Conservation (phyloP, 2,888 invertebrate species). For the Caenorhabditis sp. region DNA sequence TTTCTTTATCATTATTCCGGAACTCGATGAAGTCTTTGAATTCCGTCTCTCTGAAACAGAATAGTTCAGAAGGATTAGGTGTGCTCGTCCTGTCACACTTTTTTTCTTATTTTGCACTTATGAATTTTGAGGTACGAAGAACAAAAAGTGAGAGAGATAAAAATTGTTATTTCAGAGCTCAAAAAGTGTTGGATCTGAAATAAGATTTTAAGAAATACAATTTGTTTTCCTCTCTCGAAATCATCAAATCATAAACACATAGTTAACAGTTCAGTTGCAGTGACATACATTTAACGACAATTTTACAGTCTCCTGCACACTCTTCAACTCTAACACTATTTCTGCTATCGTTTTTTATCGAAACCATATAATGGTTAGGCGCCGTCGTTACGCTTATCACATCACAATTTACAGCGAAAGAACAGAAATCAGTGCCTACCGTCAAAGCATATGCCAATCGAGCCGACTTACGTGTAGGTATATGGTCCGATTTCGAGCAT, state of each 20-base stretch:
- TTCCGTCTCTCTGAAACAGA: slow-evolving; percentile 73
- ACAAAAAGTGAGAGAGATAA: slow-evolving; percentile 35
- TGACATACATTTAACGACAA: slow-evolving; percentile 24
- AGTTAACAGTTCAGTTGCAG: slow-evolving; percentile 14
- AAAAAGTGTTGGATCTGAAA: not conserved
- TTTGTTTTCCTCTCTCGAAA: no score
- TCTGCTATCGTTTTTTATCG: not conserved
- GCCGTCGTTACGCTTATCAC: slow-evolving; percentile 35
- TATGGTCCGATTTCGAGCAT: slow-evolving; percentile 72
- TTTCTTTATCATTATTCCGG: slow-evolving; percentile 67
- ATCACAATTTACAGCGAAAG: slow-evolving; percentile 38
- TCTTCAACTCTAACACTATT: slow-evolving; percentile 17
- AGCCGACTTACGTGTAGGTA: slow-evolving; percentile 67
- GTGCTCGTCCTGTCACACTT: slow-evolving; percentile 36
- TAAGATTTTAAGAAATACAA: no score
- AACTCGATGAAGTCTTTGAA: slow-evolving; percentile 75
- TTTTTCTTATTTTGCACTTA: slow-evolving; percentile 5
- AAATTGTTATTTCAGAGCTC: slow-evolving; percentile 14
- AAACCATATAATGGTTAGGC: slow-evolving; percentile 35
- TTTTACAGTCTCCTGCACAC: slow-evolving; percentile 6
- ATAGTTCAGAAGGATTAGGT: slow-evolving; percentile 48
- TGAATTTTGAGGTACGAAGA: slow-evolving; percentile 48
- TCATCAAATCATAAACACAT: not conserved
- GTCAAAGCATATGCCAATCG: slow-evolving; percentile 23
- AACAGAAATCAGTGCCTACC: slow-evolving; percentile 25